Base-by-base conservation (phyloP, 2,113 vertebrate species). In the Sphyrna mokarran region DNA sequence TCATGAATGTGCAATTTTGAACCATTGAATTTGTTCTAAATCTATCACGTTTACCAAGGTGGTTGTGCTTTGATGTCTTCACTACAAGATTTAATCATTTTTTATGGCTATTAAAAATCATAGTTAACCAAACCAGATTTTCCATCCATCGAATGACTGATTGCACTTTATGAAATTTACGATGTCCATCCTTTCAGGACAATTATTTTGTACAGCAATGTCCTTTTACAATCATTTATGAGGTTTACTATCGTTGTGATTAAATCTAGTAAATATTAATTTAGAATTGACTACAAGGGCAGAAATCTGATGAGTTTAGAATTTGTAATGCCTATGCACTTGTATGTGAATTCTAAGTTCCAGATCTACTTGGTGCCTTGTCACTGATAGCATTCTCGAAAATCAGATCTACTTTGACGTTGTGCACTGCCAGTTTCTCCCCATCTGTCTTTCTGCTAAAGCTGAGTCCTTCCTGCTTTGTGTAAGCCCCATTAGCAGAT, bases 401-500 rank as follows among this genome's bases (percentile, higher is more conserved):
- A 37, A n/a, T 43, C 94, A 69, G 61, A 68, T 69, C 91, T 69
- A 6, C 22, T 72, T 95, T 72, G 94, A 76, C 26, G 11, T 72
- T 72, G 40, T 26, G 37, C 48, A 3, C 43, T 72, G 68, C 94
- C 68, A 95, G 68, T 95, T 40, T n/a, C 40, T 29, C 69, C 63
- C 89, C 89, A 93, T 93, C 89, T 93, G 89, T 93, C 89, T 95
- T 72, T 95, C 23, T 72, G 26, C 54, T 70, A 76, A 72, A 95
- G 70, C 70, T 13, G 18, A 40, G 69, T 76, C 43, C 68, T 95
- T 95, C 72, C 94, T 95, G 94, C 37, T 95, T 48, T 95, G 94
- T 54, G 29, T 54, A 54, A 72, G 22, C 68, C 23, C 68, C 69
- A 72, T 95, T 72, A 95, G 69, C 69, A 95, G 94, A 72, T 95